Percentiles rank a stretch among this genome's conserved stretches.
Evolutionary conservation across 2,888 invertebrate genomes (phyloP).

Genomic region (Tetragnatha montana): DNA sequence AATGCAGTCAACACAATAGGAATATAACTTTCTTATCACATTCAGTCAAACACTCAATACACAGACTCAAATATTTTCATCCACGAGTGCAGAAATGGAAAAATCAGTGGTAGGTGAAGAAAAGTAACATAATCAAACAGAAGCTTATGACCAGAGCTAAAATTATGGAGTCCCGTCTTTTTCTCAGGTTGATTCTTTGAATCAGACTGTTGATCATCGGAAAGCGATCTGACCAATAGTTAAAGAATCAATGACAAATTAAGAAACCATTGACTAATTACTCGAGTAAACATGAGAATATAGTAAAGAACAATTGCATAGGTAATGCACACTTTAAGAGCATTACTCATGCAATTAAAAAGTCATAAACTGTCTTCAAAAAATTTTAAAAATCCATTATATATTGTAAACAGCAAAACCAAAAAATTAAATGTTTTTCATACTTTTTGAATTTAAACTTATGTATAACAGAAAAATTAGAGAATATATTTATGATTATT

Average conservation of each 20-base stretch:
- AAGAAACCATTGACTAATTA: not conserved
- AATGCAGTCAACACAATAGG: slow-evolving; percentile 20
- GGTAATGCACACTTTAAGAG: too few species aligned
- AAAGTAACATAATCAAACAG: slow-evolving; percentile 90
- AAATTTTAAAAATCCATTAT: too few species aligned
- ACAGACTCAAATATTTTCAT: not conserved
- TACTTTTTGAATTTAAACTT: too few species aligned
- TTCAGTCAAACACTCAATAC: slow-evolving; percentile 22
- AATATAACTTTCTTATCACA: slow-evolving; percentile 27
- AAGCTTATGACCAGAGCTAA: slow-evolving; percentile 90
- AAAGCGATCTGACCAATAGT: slow-evolving; percentile 80
- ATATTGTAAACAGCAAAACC: too few species aligned
- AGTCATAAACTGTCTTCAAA: too few species aligned
- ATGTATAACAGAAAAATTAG: too few species aligned
- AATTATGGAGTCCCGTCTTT: slow-evolving; percentile 94
- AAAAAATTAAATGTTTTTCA: too few species aligned
- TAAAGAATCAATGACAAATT: slow-evolving; percentile 7
- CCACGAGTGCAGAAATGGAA: not conserved
- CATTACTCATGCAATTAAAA: too few species aligned
- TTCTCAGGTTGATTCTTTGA: slow-evolving; percentile 92
- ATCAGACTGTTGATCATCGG: slow-evolving; percentile 90
- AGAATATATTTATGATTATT: too few species aligned
- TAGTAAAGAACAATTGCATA: too few species aligned
- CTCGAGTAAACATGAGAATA: too few species aligned
- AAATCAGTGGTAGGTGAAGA: slow-evolving; percentile 74